phyloP scores from a whole-genome alignment of 1,140 invertebrate species.

The Diuraphis noxia region DNA sequence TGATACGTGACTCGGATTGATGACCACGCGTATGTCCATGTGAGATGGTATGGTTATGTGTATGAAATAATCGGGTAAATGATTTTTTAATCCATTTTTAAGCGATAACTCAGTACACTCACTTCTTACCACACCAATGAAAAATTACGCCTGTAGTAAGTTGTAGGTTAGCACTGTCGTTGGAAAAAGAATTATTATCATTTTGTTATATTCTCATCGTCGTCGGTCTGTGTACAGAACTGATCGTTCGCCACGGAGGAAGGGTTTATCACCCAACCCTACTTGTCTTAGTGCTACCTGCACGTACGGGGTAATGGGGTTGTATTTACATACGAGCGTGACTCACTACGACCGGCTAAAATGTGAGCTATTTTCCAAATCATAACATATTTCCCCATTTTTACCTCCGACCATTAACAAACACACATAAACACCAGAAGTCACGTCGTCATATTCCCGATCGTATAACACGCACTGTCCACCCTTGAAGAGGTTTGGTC shows the following conservation, averaged over 20 bases:
- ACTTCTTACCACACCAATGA: neutral
- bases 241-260: neutral
- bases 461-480: neutral
- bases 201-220: neutral
- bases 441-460: neutral
- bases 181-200: neutral
- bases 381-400: neutral
- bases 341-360: neutral
- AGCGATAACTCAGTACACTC: neutral
- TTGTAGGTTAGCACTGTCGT: neutral
- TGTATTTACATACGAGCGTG: neutral
- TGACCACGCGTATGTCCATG: neutral
- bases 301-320: neutral
- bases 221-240: neutral
- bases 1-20: neutral
- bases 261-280: neutral
- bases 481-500: neutral
- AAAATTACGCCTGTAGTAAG: neutral
- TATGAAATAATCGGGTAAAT: neutral
- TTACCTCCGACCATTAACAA: neutral
- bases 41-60: neutral
- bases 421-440: neutral
- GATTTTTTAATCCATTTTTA: conserved; percentile 1
- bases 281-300: too few relatives aligned
- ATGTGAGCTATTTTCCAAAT: neutral